Base-by-base conservation (phyloP, 2,113 vertebrate species). In the Himantopus leucocephalus region DNA sequence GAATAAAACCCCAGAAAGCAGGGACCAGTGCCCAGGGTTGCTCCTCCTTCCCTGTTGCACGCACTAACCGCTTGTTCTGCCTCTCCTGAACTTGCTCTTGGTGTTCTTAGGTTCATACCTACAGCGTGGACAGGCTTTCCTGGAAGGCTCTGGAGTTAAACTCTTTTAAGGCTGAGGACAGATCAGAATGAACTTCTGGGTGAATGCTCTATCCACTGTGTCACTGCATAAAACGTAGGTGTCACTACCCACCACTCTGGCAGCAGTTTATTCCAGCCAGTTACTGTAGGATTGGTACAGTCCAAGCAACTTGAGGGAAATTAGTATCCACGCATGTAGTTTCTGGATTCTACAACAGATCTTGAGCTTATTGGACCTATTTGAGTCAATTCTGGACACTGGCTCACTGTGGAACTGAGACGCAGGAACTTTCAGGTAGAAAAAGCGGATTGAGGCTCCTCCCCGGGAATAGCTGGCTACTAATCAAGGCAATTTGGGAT, bases 1-100 rank as follows among this genome's bases (percentile, higher is more conserved):
- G 91, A 52, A 75, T 64, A 55, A 92, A 86, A 34, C 58, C 62
- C 91, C 93, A 48, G 89, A 67, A 85, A 91, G 41, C 83, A 89
- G 83, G 41, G 50, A 50, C 14, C 83, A 26, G 59, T 3, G 47
- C 91, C 60, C 12, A 3, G 55, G 45, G 14, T 14, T 81, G 82
- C 41, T 91, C 6, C 56, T 75, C 35, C 60, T 85, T 41, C 41
- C 70, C 18, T 2, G 0, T 1, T n/a, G 16, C 9, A 2, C 1
- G 3, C 11, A 12, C 15, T 30, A 39, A 64, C 35, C 35, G 2
- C 34, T 68, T 23, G 10, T n/a, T 29, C 60, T 45, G 12, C 60
- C 73, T 30, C 45, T 60, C 48, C 63, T 64, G 7, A 39, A 1
- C 41, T 19, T 27, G 4, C 13, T 67, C 18, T 39, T 62, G 29